phyloP scores from a whole-genome alignment of 2,888 invertebrate species.

The Formica aserva region DNA sequence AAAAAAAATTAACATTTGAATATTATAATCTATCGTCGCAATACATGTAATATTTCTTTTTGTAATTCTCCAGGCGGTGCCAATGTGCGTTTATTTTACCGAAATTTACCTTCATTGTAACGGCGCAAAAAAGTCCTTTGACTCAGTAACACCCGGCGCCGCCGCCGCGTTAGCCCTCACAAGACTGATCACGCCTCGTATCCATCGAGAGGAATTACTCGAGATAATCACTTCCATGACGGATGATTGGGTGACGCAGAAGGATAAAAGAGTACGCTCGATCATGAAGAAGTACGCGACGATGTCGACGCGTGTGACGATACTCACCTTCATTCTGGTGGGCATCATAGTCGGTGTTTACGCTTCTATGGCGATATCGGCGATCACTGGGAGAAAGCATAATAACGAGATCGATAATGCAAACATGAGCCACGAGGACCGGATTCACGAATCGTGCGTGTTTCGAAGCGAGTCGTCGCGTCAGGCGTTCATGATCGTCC shows the following conservation, averaged over 20 bases:
- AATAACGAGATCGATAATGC: background rate
- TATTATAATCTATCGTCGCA: background rate
- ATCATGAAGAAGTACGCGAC: conserved; percentile 69
- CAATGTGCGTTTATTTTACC: conserved; percentile 62
- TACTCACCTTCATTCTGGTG: conserved; percentile 41
- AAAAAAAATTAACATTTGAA: background rate
- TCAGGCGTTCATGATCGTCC: conserved; percentile 11
- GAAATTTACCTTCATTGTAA: conserved; percentile 72
- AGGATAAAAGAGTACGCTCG: conserved; percentile 57
- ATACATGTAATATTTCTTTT: background rate
- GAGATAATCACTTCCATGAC: conserved; percentile 65
- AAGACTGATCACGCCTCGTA: conserved; percentile 70
- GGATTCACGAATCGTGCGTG: conserved; percentile 1
- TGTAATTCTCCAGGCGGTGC: conserved; percentile 61
- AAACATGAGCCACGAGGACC: background rate
- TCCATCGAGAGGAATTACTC: conserved; percentile 69
- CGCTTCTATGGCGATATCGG: conserved; percentile 10
- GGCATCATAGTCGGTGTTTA: conserved; percentile 28
- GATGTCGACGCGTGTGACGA: conserved; percentile 52
- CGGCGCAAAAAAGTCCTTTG: conserved; percentile 72
- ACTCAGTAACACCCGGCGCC: conserved; percentile 68
- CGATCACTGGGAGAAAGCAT: background rate
- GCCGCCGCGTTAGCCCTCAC: conserved; percentile 69
- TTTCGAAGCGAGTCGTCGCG: conserved; percentile 13
- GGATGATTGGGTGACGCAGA: conserved; percentile 71